Percentiles rank a stretch among this genome's conserved stretches.
Conservation (phyloP, 2,113 vertebrate genomes). For the Hydrochoerus hydrochaeris region DNA sequence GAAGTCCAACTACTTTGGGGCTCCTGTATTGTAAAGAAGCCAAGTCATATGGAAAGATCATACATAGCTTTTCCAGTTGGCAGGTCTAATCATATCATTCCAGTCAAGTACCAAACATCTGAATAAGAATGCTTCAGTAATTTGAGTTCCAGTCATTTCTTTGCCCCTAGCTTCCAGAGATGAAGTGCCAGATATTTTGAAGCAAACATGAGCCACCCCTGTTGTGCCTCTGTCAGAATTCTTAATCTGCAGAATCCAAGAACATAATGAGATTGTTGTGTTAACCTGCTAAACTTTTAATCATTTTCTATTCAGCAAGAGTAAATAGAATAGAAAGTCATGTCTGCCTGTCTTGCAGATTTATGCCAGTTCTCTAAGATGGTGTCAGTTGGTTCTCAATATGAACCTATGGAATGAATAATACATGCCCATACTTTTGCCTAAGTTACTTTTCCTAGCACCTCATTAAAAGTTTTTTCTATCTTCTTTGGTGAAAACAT, state of each 20-base stretch:
- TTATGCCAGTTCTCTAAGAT: not conserved
- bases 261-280: conserved; percentile 33
- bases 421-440: not conserved
- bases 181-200: not conserved
- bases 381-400: not conserved
- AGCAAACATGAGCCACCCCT: not conserved
- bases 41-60: not conserved
- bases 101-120: not conserved
- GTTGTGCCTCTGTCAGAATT: not conserved
- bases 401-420: conserved; percentile 22
- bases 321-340: not conserved
- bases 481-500: not conserved
- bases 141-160: not conserved
- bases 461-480: not conserved
- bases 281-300: conserved; percentile 38
- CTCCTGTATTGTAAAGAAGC: not conserved
- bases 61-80: not conserved
- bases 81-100: not conserved
- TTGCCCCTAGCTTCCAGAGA: not conserved
- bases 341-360: not conserved
- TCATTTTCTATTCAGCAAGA: conserved; percentile 28
- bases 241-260: not conserved
- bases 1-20: not conserved
- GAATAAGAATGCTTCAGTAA: conserved; percentile 44
- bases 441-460: not conserved